Base-by-base conservation (phyloP, 1,140 invertebrate genomes). In the Argopecten irradians region DNA sequence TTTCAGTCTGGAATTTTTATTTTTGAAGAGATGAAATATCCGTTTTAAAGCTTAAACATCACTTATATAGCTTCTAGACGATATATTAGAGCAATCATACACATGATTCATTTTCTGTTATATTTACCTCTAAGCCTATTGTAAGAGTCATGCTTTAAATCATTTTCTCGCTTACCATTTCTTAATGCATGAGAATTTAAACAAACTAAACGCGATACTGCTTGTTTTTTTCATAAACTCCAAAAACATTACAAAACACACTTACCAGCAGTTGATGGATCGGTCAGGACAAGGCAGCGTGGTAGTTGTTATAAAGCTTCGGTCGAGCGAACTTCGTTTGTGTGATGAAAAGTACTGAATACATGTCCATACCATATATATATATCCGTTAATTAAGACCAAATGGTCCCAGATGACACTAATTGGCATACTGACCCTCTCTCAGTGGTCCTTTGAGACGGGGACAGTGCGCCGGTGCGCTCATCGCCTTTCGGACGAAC, bases 351-450 rank as follows among this genome's bases (percentile, higher is more conserved):
- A 28, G 22, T 71, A 71, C 8, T 28, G 55, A n/a, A 71, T 71
- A 71, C 55, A 71, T 71, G 55, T 71, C 55, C 55, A 71, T 71
- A 71, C 55, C 55, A 71, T 71, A 71, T 71, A 71, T 71, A 71
- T 71, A 71, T 28, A 22, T 71, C 55, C 55, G 22, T 28, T 71
- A 71, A 71, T 71, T 71, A 71, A 71, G 55, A 71, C 55, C 55
- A 71, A 71, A 28, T 71, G 55, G 55, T 28, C 55, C 55, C 55
- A 71, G 55, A 71, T 71, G 1, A 11, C 22, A 71, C 28, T 11
- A 71, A 8, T 71, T 71, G 55, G 28, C 55, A 71, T 71, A 71
- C 55, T 71, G 55, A 71, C 55, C 55, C 55, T 71, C 55, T 71
- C 55, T 1, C 55, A 71, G 55, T 71, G 55, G 55, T n/a, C 55